These are phyloP conservation scores for Cryptoblepharus egeriae DNA, from an alignment of 2,797 vertebrate species.

Conservation along the genomic window DNA sequence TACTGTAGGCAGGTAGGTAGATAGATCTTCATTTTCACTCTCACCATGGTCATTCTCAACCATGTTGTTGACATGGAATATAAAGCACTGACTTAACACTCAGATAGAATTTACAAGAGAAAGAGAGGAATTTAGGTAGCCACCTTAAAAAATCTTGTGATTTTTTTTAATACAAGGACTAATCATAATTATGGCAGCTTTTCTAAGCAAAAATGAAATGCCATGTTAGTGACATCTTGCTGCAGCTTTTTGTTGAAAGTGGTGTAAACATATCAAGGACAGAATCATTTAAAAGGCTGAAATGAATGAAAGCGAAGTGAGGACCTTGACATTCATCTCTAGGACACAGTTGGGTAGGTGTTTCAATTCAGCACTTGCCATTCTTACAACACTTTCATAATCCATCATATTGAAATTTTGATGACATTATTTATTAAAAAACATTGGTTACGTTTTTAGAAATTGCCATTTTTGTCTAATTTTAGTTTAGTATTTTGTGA, in stretches of 20 bases:
- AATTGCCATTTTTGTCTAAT: not conserved
- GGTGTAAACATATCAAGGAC: not conserved
- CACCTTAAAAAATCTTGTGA: not conserved
- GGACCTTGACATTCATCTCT: not conserved
- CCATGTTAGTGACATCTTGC: not conserved
- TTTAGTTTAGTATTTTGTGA: not conserved
- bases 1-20: too few relatives aligned
- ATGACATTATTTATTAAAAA: not conserved
- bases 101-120: not conserved
- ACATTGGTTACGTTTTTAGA: not conserved
- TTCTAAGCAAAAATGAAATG: not conserved
- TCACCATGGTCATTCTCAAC: not conserved
- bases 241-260: not conserved
- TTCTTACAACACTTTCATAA: not conserved
- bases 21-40: not conserved
- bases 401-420: not conserved
- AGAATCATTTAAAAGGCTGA: slow-evolving; percentile 22
- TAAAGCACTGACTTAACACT: not conserved
- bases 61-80: not conserved
- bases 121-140: too few relatives aligned
- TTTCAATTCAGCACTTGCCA: slow-evolving; percentile 6
- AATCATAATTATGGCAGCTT: not conserved
- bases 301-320: slow-evolving; percentile 22
- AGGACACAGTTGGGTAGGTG: not conserved
- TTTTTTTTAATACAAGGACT: not conserved